Evolutionary conservation across 2,888 invertebrate species (phyloP), one percentile per base, ranked within the genome.

Genomic region (Aphodius sticticus): DNA sequence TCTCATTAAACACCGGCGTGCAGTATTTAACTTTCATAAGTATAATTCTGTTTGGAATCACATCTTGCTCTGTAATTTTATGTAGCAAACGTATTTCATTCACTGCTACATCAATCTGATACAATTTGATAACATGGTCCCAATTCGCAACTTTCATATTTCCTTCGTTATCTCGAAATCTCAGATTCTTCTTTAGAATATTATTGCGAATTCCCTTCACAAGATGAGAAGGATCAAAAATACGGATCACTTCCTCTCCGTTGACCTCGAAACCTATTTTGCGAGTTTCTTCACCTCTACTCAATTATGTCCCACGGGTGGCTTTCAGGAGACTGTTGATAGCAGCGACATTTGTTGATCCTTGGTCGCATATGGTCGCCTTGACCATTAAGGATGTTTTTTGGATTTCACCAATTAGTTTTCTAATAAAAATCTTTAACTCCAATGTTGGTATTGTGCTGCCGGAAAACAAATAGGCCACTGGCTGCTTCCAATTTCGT

Each of bases 321-420:
- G 12, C n/a, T 12, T 75, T 6, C 35, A 6, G 36, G 6, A 78
- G 38, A 12, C 7, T 9, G 70, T 76, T 76, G 16, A 76, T 69
- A 6, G 78, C 78, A 69, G 69, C 37, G 6, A 36, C 14, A 14
- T 76, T 78, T 15, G 9, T n/a, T 35, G 78, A 12, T 12, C 16
- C 72, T 14, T 78, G 78, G 35, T 78, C 78, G 16, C 78, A 78
- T n/a, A 78, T 36, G 26, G 72, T 78, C 5, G 16, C 15, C 6
- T 74, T 74, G 7, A 78, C 72, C 6, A 9, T 78, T 6, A 78
- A 72, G 16, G 72, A 71, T 74, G 37, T 76, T 3, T 6, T 7
- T 53, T 12, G 35, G 6, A 76, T 14, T 15, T 37, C 15, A 76
- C 9, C 2, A 76, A 76, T 76, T 1, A 76, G 15, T 37, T 76